Evolutionary conservation across 1,140 invertebrate species (phyloP).

Genomic region (Rhagoletis zephyria): DNA sequence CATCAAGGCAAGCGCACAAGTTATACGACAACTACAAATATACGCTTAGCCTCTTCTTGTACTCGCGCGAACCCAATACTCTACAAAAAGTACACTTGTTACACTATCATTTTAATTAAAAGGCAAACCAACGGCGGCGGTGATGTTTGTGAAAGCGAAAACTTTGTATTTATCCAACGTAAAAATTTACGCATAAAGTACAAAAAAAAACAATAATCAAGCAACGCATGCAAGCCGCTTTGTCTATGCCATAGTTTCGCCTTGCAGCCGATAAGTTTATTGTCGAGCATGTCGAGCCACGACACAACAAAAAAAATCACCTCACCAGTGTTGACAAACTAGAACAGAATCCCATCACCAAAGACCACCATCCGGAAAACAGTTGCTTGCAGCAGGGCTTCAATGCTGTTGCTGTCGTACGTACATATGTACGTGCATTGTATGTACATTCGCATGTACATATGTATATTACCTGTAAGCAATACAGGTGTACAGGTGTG

Average conservation of each 20-base stretch:
- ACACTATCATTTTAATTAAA: slow-evolving; percentile 7
- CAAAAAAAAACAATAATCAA: background rate
- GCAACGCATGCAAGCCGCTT: background rate
- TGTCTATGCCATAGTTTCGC: background rate
- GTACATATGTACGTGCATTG: too few species aligned
- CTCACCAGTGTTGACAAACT: background rate
- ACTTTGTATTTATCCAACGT: background rate
- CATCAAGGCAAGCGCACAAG: too few species aligned
- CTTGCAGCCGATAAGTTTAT: background rate
- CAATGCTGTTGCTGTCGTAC: too few species aligned
- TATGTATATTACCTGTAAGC: background rate
- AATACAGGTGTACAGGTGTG: background rate
- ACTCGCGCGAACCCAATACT: background rate
- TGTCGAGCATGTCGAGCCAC: background rate
- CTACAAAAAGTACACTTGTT: background rate
- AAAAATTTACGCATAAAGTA: background rate
- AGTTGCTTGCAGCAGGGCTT: too few species aligned
- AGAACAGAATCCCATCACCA: background rate
- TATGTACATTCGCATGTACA: too few species aligned
- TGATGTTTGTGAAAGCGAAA: background rate
- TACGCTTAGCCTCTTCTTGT: background rate
- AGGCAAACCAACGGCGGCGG: background rate
- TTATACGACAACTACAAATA: too few species aligned
- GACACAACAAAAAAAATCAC: background rate
- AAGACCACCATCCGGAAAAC: too few species aligned